Evolutionary conservation across 2,888 invertebrate genomes (phyloP).

Genomic region (Heteropelma amictum): DNA sequence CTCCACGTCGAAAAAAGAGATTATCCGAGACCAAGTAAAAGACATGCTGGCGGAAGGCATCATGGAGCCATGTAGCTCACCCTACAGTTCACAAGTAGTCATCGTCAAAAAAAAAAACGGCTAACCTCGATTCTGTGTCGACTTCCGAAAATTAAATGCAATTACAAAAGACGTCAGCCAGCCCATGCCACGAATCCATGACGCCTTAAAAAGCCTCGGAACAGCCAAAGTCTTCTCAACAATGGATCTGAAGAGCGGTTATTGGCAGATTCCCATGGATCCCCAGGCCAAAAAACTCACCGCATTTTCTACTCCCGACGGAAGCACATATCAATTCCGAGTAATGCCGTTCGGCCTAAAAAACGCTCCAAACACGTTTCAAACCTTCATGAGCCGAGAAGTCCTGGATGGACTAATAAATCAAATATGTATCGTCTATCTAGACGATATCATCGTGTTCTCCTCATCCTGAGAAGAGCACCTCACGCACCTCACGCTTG

Average conservation of each 20-base stretch:
- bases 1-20: background rate
- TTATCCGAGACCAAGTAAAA: slow-evolving; percentile 4
- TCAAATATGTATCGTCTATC: slow-evolving; percentile 50
- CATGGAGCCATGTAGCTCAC: background rate
- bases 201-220: slow-evolving; percentile 57
- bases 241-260: slow-evolving; percentile 66
- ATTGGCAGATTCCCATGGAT: slow-evolving; percentile 67
- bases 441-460: background rate
- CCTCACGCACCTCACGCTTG: background rate
- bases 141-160: background rate
- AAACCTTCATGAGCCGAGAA: slow-evolving; percentile 63
- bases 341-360: slow-evolving; percentile 67
- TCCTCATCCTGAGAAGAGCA: background rate
- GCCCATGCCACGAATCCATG: slow-evolving; percentile 42
- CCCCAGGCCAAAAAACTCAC: slow-evolving; percentile 56
- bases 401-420: slow-evolving; percentile 56
- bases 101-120: background rate
- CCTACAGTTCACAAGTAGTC: background rate
- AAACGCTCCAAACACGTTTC: slow-evolving; percentile 64
- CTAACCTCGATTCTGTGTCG: background rate
- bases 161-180: slow-evolving; percentile 35
- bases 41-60: background rate
- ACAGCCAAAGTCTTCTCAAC: slow-evolving; percentile 63
- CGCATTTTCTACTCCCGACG: slow-evolving; percentile 63
- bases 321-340: slow-evolving; percentile 63